Evolutionary conservation across 2,888 invertebrate genomes (phyloP), one percentile per base, ranked within the genome.

Genomic region (Schrankia costaestrigalis): DNA sequence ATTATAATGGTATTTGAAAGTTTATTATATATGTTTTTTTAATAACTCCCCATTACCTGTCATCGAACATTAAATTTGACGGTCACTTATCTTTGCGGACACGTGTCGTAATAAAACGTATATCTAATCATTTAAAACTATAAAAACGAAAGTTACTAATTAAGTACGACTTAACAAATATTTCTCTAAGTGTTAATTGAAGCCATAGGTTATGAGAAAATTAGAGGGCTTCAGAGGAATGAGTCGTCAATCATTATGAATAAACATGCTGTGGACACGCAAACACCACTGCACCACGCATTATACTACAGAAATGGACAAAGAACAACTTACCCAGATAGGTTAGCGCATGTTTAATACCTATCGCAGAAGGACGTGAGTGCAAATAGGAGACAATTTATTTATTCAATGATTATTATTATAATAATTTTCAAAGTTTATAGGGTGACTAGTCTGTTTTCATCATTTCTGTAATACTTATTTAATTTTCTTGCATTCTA

Each of bases 141-240:
- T 52, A 46, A 44, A 39, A 50, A 41, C 48, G 50, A 51, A 49
- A 48, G 53, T 59, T 40, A 46, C 56, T 65, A 65, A 69, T 67
- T 65, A 59, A 54, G 52, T 56, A 50, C 35, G 31, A 46, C 56
- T 65, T 63, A 71, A 67, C 56, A 59, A 56, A 58, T 63, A 64
- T 66, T 66, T 66, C 27, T 42, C 35, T 42, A 65, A 68, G 78
- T 78, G 78, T 73, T 77, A 71, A 76, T 74, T 71, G 69, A 70
- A 66, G 65, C 63, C 50, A 58, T 61, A 56, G 71, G 70, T 66
- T 51, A 54, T 55, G 52, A 58, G 53, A 46, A 61, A 61, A 63
- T 66, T 65, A 58, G 67, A 67, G 50, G 58, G 56, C 46, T 59
- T 42, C 53, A 35, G 50, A 46, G 56, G 55, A 65, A 67, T 65